Conservation (phyloP, 2,797 vertebrate species). For the Aeoliscus strigatus region DNA sequence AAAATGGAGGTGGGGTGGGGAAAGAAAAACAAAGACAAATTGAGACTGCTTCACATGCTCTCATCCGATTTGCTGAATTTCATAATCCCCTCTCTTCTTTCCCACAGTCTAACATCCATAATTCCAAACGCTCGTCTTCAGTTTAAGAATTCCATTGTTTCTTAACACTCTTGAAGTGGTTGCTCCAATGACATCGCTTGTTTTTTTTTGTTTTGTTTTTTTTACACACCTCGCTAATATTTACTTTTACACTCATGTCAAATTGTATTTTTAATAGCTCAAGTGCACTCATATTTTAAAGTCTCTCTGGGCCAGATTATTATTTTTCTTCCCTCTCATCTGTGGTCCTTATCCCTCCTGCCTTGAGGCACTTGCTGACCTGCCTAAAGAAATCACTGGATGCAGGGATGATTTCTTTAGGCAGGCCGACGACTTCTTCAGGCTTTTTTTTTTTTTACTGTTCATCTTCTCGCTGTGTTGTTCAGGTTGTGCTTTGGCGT, state of each 20-base stretch:
- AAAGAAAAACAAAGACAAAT: slow-evolving; percentile 22
- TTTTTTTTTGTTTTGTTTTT: slow-evolving; percentile 28
- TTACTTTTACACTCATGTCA: slow-evolving; percentile 50
- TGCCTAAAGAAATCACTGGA: slow-evolving; percentile 75
- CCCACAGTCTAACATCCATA: slow-evolving; percentile 50
- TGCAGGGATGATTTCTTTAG: no score
- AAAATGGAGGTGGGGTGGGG: slow-evolving; percentile 31
- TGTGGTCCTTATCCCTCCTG: slow-evolving; percentile 56
- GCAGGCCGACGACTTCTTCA: no score
- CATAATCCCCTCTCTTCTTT: slow-evolving; percentile 55
- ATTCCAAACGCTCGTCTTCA: slow-evolving; percentile 44
- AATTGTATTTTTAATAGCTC: slow-evolving; percentile 67
- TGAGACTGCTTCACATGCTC: slow-evolving; percentile 52
- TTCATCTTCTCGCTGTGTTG: slow-evolving; percentile 60
- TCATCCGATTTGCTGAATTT: slow-evolving; percentile 57
- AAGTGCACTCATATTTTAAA: slow-evolving; percentile 54
- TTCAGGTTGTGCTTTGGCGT: slow-evolving; percentile 43
- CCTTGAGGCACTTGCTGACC: slow-evolving; percentile 66
- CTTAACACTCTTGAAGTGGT: slow-evolving; percentile 34
- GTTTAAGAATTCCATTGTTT: slow-evolving; percentile 47
- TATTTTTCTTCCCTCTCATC: slow-evolving; percentile 52
- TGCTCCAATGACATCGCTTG: slow-evolving; percentile 28
- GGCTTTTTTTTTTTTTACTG: no score
- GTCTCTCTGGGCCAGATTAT: slow-evolving; percentile 59
- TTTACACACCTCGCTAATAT: slow-evolving; percentile 57